Evolutionary conservation across 1,140 invertebrate species (phyloP).

Genomic region (Pseudomyrmex dendroicus): DNA sequence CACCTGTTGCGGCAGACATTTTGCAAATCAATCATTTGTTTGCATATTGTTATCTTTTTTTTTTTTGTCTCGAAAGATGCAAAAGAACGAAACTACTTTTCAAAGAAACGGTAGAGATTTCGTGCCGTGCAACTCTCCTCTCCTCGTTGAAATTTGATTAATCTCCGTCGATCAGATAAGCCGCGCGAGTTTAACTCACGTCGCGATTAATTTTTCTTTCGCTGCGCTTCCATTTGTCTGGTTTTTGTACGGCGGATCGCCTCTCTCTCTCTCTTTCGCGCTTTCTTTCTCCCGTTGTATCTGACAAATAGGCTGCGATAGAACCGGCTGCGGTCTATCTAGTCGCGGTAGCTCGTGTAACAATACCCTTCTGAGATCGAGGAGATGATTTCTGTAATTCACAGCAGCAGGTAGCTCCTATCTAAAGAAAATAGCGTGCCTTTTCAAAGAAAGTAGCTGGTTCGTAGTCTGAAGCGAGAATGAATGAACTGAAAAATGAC

Average conservation of each 20-base stretch:
- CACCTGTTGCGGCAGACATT: too few relatives aligned
- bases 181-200: background rate
- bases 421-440: background rate
- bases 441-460: background rate
- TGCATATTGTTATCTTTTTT: too few relatives aligned
- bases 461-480: background rate
- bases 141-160: conserved; percentile 35
- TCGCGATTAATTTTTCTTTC: conserved; percentile 47
- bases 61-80: too few relatives aligned
- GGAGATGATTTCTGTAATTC: conserved; percentile 25
- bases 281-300: conserved; percentile 10
- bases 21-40: too few relatives aligned
- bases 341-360: conserved; percentile 15
- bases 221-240: conserved; percentile 18
- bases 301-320: conserved; percentile 48
- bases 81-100: background rate
- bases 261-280: conserved; percentile 40
- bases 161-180: conserved; percentile 43
- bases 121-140: conserved; percentile 6
- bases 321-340: conserved; percentile 42
- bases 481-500: conserved; percentile 28
- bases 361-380: conserved; percentile 49
- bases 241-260: conserved; percentile 25
- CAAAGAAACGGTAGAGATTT: background rate
- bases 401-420: conserved; percentile 28